Base-by-base conservation (phyloP, 2,797 vertebrate genomes). In the Chiloscyllium punctatum region DNA sequence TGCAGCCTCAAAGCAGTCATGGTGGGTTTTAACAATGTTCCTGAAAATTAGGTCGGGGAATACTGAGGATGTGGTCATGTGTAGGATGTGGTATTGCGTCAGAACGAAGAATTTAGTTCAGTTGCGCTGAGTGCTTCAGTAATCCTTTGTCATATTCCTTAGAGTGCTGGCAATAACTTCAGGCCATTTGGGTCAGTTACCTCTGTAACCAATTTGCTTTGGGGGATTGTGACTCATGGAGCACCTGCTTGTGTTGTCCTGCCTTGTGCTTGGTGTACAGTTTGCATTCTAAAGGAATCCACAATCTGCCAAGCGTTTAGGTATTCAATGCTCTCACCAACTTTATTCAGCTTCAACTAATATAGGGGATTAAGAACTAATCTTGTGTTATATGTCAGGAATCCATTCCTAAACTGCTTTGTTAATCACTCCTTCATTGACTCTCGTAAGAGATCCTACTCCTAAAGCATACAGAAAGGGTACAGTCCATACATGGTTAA, bases 401-500 rank as follows among this genome's bases (percentile, higher is more conserved):
- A 23, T 8, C 82, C 42, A 25, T 84, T 84, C 18, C 48, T 48
- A 21, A 84, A 42, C 42, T 84, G 18, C 82, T 48, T 37, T 42
- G 42, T 74, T 74, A 0, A 6, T 48, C 1, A 25, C 23, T 84
- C 48, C 0, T 84, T 48, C 42, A 37, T 84, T 37, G 42, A 5
- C 37, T 25, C 21, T 48, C 82, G 9, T 48, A 42, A 9, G 1
- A 21, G 33, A 77, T 77, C 2, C 48, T 84, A 25, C 16, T 48
- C 37, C 8, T 84, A 48, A 48, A 21, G 42, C 18, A 18, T 5
- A 18, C n/a, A 42, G 18, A 84, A 84, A 84, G 37, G 37, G 37
- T 16, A n/a, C 37, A 84, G 1, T 42, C n/a, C 42, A 18, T 96
- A 99, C 96, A 0, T 98, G 98, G 1, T 98, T 98, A 71, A 98